Base-by-base conservation (phyloP, 1,140 invertebrate genomes). In the Ceratina calcarata region DNA sequence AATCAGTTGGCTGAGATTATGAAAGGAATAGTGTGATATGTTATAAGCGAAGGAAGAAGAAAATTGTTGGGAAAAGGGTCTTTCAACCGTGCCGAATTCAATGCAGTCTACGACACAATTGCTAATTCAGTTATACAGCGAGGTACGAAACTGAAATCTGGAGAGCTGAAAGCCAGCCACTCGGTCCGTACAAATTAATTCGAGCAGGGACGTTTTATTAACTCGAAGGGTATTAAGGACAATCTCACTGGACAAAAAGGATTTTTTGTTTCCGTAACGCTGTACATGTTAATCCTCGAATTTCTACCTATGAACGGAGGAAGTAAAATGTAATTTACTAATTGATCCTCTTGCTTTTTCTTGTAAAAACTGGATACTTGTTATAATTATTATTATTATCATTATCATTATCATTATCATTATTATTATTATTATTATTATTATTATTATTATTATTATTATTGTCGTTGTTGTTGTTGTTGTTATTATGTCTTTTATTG, bases 71-170 rank as follows among this genome's bases (percentile, higher is more conserved):
- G n/a, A 10, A 58, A 27, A 16, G 18, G 20, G 65, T n/a, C 68
- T 70, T 32, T 70, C n/a, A 37, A 6, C n/a, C 27, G n/a, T 2
- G 27, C 27, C 53, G 53, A 15, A 70, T 70, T 58, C 68, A 58
- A 58, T 58, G 32, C 27, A 58, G 13, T 70, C 15, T 3, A n/a
- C 55, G 27, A 37, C 55, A 58, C 68, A 58, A 22, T 70, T 58
- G 55, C n/a, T 70, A 37, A 70, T 70, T 58, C 27, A 58, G 6
- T 58, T 70, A 58, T 4, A 58, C 13, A 18, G 55, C 55, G n/a
- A 70, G 55, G 32, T 22, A 58, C 53, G 55, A 70, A 70, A 70
- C 13, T 20, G 68, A 3, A 70, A 37, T 70, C 27, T 55, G 15
- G 15, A 0, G 13, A 27, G 27, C 13, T 57, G 37, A 37, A 70